Base-by-base conservation (phyloP, 2,888 invertebrate genomes). In the Agriotes lineatus region DNA sequence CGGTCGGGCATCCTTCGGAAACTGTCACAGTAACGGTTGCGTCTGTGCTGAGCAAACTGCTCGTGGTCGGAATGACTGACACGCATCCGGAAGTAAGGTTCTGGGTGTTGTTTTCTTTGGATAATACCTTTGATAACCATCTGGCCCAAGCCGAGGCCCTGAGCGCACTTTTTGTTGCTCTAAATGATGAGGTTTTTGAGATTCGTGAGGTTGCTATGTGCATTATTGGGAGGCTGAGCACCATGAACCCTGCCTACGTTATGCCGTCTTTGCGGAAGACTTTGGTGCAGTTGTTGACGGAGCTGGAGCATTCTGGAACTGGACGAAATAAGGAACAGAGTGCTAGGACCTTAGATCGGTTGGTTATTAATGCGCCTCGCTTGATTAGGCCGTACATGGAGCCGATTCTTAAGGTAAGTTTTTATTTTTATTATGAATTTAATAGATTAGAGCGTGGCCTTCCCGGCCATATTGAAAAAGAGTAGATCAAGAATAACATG, bases 301-400 rank as follows among this genome's bases (percentile, higher is more conserved):
- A 99, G 83, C 83, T 99, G 69, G 96, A 98, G 82, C 95, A 97
- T 85, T 97, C 97, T 52, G 98, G 98, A 14, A 95, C 97, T 88
- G 96, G 96, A 50, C 89, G 97, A 58, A 97, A 98, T 82, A 99
- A 99, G 83, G 99, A 99, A 81, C 98, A 99, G 82, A 95, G 96
- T 63, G 97, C 99, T 0, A 89, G 94, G 76, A 95, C 99, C 94
- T 85, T 99, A 69, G 97, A 96, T 78, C 96, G 97, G 83, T 88
- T 99, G 37, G 96, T 98, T 39, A 91, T 96, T 9, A 96, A 96
- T 82, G 96, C 98, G 4, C 98, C 99, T 0, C 90, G 95, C 75
- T 89, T 99, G 52, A 96, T 99, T 50, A 89, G 95, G 67, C 97
- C 98, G 0, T 99, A 99, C 81, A 96, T 98, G 92, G 95, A 97